These are phyloP conservation scores for Nymphicus hollandicus DNA, from an alignment of 2,113 vertebrate genomes.

Conservation along the genomic window DNA sequence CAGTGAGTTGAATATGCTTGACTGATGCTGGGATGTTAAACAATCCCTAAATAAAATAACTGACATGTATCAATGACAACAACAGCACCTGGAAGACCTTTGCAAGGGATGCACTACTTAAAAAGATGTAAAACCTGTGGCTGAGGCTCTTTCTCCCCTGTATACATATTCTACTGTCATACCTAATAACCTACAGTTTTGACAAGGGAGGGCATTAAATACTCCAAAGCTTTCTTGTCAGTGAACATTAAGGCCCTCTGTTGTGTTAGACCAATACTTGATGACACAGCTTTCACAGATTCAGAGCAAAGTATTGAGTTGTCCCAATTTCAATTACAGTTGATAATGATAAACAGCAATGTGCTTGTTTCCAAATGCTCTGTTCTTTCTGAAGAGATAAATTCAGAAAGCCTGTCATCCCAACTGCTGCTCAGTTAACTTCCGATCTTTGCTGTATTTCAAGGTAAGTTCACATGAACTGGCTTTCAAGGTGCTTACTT, in stretches of 20 bases:
- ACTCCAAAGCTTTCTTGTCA: slow-evolving; percentile 2
- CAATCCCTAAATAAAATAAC: neutral
- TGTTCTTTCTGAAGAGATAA: neutral
- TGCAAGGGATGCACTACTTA: neutral
- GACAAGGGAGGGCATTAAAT: neutral
- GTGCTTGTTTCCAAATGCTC: neutral
- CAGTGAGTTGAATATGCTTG: neutral
- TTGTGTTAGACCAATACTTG: neutral
- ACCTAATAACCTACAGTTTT: neutral
- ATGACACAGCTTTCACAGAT: slow-evolving; percentile 14
- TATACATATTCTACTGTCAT: neutral
- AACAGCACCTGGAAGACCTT: neutral
- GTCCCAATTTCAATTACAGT: neutral
- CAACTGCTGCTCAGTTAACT: neutral
- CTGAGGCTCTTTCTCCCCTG: neutral
- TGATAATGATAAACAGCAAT: slow-evolving; percentile 16
- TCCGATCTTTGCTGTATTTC: neutral
- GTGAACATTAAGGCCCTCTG: neutral
- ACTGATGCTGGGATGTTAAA: neutral
- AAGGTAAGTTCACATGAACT: neutral
- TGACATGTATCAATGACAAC: accelerated
- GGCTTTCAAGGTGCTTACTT: neutral
- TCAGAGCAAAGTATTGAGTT: neutral
- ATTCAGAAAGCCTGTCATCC: neutral
- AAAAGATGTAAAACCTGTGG: neutral